phyloP scores from a whole-genome alignment of 2,797 vertebrate species.

The Tolypeutes matacus region DNA sequence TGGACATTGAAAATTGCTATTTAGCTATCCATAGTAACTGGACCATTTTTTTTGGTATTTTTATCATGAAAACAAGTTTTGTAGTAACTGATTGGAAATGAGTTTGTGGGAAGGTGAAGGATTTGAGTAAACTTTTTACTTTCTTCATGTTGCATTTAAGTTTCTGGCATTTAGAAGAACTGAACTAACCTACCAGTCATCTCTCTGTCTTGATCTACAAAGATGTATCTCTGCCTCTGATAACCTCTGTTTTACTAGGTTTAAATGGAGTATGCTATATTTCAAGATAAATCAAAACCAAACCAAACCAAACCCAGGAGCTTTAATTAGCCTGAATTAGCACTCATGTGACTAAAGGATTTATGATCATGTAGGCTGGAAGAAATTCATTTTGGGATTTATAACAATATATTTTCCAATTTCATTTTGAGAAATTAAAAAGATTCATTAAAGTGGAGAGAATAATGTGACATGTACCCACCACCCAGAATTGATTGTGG shows the following conservation, averaged over 20 bases:
- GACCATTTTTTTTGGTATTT: constrained; percentile 14
- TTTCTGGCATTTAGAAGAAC: constrained; percentile 46
- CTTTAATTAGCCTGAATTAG: background rate
- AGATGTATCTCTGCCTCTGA: constrained; percentile 13
- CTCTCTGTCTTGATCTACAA: background rate
- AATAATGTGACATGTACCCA: background rate
- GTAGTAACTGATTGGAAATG: background rate
- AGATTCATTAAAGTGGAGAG: background rate
- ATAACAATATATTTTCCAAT: background rate
- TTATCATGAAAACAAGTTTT: background rate
- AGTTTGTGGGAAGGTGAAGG: background rate
- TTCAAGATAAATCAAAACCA: constrained; percentile 40
- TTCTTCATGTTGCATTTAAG: constrained; percentile 1
- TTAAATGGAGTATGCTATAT: background rate
- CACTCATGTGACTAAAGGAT: background rate
- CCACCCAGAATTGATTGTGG: background rate
- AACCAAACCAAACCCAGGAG: background rate
- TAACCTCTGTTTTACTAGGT: constrained; percentile 22
- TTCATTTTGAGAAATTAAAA: constrained; percentile 66
- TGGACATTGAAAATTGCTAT: background rate
- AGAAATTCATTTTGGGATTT: constrained; percentile 42
- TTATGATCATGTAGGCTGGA: constrained; percentile 19
- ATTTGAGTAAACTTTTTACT: constrained; percentile 33
- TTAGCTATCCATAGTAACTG: constrained; percentile 44
- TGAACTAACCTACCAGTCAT: background rate